These are phyloP conservation scores for Heterotilapia buettikoferi DNA, from an alignment of 2,113 vertebrate species.

Conservation along the genomic window DNA sequence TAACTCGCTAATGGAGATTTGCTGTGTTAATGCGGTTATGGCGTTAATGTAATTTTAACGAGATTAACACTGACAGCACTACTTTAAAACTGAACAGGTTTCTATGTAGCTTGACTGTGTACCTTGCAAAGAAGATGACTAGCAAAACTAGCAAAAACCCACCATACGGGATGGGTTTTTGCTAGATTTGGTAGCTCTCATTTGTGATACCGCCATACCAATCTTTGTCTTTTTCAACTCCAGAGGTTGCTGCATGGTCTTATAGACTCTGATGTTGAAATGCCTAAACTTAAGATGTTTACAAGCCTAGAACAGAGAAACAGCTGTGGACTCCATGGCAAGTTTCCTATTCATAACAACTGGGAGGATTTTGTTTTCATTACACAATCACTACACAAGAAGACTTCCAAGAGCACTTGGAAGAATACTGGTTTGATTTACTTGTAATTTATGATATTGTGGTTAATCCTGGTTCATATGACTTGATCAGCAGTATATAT, in stretches of 20 bases:
- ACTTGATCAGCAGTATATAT: background rate
- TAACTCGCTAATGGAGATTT: background rate
- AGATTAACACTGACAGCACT: background rate
- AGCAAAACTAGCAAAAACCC: background rate
- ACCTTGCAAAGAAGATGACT: background rate
- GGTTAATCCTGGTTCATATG: background rate
- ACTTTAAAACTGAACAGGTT: background rate
- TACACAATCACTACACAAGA: background rate
- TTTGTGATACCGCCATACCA: background rate
- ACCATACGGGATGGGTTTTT: background rate
- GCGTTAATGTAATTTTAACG: background rate
- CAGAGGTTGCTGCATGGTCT: background rate
- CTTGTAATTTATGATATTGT: background rate
- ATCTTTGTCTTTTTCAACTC: background rate
- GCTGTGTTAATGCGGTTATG: background rate
- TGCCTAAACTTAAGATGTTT: background rate
- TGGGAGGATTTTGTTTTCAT: background rate
- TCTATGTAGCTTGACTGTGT: background rate
- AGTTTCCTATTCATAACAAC: background rate
- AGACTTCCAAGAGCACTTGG: background rate
- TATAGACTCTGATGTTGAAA: background rate
- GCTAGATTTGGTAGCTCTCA: background rate
- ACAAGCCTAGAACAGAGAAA: background rate
- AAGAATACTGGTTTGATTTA: background rate
- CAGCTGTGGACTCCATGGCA: background rate